Percentiles rank a stretch among this genome's conserved stretches.
phyloP scores from a whole-genome alignment of 1,140 invertebrate species.

The Lepidostoma basale region DNA sequence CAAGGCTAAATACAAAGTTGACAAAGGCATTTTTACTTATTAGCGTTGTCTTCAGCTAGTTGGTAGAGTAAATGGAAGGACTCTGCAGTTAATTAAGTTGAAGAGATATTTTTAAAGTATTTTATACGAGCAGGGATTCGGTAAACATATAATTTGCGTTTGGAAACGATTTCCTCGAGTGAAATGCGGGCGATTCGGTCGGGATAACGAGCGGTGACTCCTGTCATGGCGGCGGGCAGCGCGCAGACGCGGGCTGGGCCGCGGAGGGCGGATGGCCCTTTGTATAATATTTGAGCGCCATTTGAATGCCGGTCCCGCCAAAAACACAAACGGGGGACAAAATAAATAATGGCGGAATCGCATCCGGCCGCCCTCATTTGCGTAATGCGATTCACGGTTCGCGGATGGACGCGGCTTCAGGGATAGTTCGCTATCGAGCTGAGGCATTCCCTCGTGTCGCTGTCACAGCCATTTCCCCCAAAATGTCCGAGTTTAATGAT shows the following conservation, averaged over 20 bases:
- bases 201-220: conserved; percentile 12
- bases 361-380: conserved; percentile 46
- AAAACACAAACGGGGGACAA: conserved; percentile 43
- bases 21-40: too few species aligned
- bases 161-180: neutral
- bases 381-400: conserved; percentile 43
- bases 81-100: too few species aligned
- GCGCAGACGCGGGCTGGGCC: neutral
- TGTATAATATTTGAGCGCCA: conserved; percentile 43
- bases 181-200: conserved; percentile 4
- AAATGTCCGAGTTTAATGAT: conserved; percentile 23
- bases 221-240: too few species aligned
- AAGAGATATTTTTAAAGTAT: too few species aligned
- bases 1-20: too few species aligned
- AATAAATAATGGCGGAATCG: conserved; percentile 44
- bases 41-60: too few species aligned
- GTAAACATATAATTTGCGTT: neutral
- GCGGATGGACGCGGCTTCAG: neutral
- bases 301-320: conserved; percentile 44
- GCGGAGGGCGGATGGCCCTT: neutral
- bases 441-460: neutral
- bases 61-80: too few species aligned
- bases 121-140: neutral
- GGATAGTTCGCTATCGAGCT: conserved; percentile 3
- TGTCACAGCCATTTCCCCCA: conserved; percentile 2